Base-by-base conservation (phyloP, 2,888 invertebrate genomes). In the Drosophila formosana region DNA sequence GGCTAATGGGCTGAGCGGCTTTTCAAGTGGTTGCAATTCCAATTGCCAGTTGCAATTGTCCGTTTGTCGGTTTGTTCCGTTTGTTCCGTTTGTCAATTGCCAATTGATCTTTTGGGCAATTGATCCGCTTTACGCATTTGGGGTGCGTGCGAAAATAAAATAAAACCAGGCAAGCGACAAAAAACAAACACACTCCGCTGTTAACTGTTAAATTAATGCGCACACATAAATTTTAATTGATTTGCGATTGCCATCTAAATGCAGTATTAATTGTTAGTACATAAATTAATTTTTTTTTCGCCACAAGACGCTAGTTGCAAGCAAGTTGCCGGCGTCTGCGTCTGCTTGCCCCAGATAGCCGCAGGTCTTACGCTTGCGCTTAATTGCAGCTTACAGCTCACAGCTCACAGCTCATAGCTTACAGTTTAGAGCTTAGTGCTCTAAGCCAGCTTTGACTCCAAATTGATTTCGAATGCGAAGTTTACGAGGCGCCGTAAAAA, bases 41-140 rank as follows among this genome's bases (percentile, higher is more conserved):
- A 75, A 74, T 73, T 77, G 52, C 64, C 43, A 30, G 37, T 64
- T 63, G 55, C 62, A 47, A 50, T 69, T 69, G 18, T 57, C 18
- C n/a, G 18, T 51, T 57, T 51, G 49, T 34, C 30, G 23, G 46
- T 41, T 53, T 52, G n/a, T 28, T 76, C 30, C 26, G 51, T 50
- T 70, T 45, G 63, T 63, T 49, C 11, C 41, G 9, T 65, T 75
- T 86, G 82, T 81, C 82, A 87, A 82, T 84, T 85, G 88, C 32
- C 83, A 88, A 83, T 83, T 83, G 83, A 83, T 85, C 88, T 88
- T 86, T 88, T 88, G 66, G 71, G 87, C 89, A 83, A 87, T 86
- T 86, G 85, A 87, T 85, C 84, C 87, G 84, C 85, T 82, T 83
- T 78, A 28, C 49, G 66, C 61, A 50, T 51, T 64, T 58, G 55